Evolutionary conservation across 2,797 vertebrate species (phyloP).

Genomic region (Phyllotis vaccarum): DNA sequence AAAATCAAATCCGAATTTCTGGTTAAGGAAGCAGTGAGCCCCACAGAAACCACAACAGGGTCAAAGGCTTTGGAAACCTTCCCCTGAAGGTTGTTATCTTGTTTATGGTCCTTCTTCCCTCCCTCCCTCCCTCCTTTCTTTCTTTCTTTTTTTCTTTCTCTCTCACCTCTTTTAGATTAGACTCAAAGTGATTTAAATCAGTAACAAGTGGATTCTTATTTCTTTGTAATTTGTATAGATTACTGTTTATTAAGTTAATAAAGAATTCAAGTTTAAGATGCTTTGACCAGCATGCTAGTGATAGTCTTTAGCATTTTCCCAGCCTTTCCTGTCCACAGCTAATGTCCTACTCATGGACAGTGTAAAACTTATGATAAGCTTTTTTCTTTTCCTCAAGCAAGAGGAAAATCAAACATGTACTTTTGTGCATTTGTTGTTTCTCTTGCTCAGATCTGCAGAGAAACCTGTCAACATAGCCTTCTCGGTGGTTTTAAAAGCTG

Average conservation of each 20-base stretch:
- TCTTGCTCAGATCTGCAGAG: slow-evolving; percentile 34
- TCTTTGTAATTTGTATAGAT: neutral
- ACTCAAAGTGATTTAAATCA: neutral
- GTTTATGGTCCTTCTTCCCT: neutral
- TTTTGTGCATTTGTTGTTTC: slow-evolving; percentile 22
- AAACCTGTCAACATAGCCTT: neutral
- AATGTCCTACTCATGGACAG: neutral
- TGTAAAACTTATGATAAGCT: neutral
- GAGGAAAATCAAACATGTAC: slow-evolving; percentile 28
- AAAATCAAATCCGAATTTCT: neutral
- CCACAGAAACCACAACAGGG: neutral
- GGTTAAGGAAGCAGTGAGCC: neutral
- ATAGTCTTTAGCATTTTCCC: neutral
- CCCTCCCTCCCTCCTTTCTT: no score
- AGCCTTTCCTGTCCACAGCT: neutral
- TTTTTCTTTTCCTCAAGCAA: slow-evolving; percentile 16
- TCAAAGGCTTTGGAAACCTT: slow-evolving; percentile 3
- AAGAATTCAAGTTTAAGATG: slow-evolving; percentile 36
- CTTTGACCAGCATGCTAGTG: neutral
- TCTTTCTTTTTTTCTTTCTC: neutral
- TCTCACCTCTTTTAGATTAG: neutral
- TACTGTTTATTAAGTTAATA: neutral
- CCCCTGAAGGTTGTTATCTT: neutral
- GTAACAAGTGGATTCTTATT: neutral
- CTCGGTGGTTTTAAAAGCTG: slow-evolving; percentile 23